Evolutionary conservation across 2,888 invertebrate species (phyloP), one percentile per base, ranked within the genome.

Genomic region (Acanthopleura granulata): DNA sequence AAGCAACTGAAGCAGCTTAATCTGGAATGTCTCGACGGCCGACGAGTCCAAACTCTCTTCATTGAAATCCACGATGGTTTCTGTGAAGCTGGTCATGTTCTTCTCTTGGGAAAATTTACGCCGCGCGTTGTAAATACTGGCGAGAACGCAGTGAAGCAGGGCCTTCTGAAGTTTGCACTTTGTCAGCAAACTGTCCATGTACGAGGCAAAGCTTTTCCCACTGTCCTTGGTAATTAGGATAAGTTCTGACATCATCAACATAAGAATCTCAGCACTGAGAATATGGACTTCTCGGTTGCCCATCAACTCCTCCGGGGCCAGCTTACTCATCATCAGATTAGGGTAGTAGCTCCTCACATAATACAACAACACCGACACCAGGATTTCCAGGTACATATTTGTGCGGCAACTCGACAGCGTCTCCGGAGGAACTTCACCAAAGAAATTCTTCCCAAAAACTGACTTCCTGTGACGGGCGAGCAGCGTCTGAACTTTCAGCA

Each of bases 111-210:
- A 73, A 11, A 78, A 75, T 61, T 80, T 85, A 62, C 74, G 72
- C 40, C 85, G 81, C 16, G 79, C 75, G 76, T 92, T 93, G 84
- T 94, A 92, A 1, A 96, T 94, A 25, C 94, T 94, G 3, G 95
- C 94, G 72, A 95, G 92, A 27, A 96, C 91, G 87, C 95, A 95
- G 88, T 96, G 95, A 72, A 96, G 92, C 71, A 95, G 92, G 30
- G 95, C 94, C 88, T 96, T 96, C 90, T 96, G 96, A 72, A 96
- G 92, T 90, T 96, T 96, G 85, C 95, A 95, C 79, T 95, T 93
- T 9, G 81, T 79, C 85, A 96, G 91, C 82, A 91, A 91, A 89
- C 95, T 95, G 18, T 93, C 93, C 78, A 95, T 94, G 88, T 95
- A 96, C 83, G 93, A 94, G 16, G 95, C 94, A 86, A 95, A 93